These are phyloP conservation scores for Siderastrea siderea DNA, from an alignment of 92 coral and sea anemone genomes.

Conservation along the genomic window DNA sequence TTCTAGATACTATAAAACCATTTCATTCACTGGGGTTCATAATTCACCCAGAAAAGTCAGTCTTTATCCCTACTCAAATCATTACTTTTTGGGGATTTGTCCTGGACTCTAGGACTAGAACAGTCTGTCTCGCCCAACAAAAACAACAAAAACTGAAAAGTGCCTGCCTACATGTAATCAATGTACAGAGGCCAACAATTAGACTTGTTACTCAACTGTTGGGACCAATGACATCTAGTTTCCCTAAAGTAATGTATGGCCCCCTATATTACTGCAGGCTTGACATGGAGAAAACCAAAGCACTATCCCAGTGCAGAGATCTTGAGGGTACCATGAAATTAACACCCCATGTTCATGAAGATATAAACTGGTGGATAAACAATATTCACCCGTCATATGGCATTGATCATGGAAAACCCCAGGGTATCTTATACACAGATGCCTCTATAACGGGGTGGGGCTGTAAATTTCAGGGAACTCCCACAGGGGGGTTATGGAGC, in stretches of 20 bases:
- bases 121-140: slow-evolving; percentile 30
- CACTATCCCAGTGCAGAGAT: not conserved
- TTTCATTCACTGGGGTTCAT: too few species aligned
- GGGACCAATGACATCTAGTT: slow-evolving; percentile 32
- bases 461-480: slow-evolving; percentile 30
- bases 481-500: slow-evolving; percentile 58
- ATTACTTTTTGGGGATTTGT: slow-evolving; percentile 32
- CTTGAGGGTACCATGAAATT: slow-evolving; percentile 39
- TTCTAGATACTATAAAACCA: too few species aligned
- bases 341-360: slow-evolving; percentile 15
- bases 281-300: slow-evolving; percentile 35
- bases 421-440: slow-evolving; percentile 40
- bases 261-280: slow-evolving; percentile 22
- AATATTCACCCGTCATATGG: slow-evolving; percentile 13
- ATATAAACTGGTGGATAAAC: slow-evolving; percentile 47
- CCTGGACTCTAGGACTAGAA: slow-evolving; percentile 59
- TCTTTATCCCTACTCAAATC: too few species aligned
- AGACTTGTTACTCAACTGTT: slow-evolving; percentile 49
- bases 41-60: too few species aligned
- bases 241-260: slow-evolving; percentile 36
- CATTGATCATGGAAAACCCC: slow-evolving; percentile 34
- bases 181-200: slow-evolving; percentile 13
- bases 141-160: slow-evolving; percentile 14
- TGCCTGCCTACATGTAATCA: slow-evolving; percentile 29
- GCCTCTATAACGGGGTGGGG: slow-evolving; percentile 58